Base-by-base conservation (phyloP, 2,888 invertebrate genomes). In the Xylota sylvarum region DNA sequence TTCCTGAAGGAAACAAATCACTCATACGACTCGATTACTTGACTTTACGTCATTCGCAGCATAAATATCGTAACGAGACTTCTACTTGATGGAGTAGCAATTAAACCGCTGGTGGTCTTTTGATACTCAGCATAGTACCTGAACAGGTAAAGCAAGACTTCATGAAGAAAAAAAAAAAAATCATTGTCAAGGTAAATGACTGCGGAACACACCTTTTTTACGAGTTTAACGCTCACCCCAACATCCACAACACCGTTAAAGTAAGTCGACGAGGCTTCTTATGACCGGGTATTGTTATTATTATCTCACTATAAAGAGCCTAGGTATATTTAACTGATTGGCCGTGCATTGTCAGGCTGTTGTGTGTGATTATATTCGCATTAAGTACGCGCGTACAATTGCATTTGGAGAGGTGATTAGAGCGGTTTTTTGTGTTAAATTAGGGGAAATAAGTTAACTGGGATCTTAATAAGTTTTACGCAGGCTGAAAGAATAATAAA, bases 121-220 rank as follows among this genome's bases (percentile, higher is more conserved):
- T 17, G 43, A 2, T 43, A 23, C 37, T 27, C 7, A 40, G 9
- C n/a, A 14, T 17, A 7, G n/a, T 32, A 32, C 2, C 1, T 30
- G 35, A 55, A 37, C 50, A 27, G 37, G 17, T 46, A 32, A 4
- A 32, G 14, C 43, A 12, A 43, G 14, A n/a, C 27, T 32, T n/a
- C n/a, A 10, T 1, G 10, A 58, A 43, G 14, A 58, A 19, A 32
- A 58, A 46, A 32, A 56, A 46, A 17, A 27, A 67, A 76, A 17
- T 67, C 76, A 76, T 48, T 76, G 65, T 19, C 76, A 76, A 76
- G 76, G 76, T 67, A 67, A 76, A 65, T 65, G 65, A 12, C 65
- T 27, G 46, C 19, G 43, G 37, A 64, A 40, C 48, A 50, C 37
- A 58, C 58, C 58, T 65, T 67, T 46, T 50, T 14, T 58, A 46